Base-by-base conservation (phyloP, 2,797 vertebrate genomes). In the Sebastes hopkinsi region DNA sequence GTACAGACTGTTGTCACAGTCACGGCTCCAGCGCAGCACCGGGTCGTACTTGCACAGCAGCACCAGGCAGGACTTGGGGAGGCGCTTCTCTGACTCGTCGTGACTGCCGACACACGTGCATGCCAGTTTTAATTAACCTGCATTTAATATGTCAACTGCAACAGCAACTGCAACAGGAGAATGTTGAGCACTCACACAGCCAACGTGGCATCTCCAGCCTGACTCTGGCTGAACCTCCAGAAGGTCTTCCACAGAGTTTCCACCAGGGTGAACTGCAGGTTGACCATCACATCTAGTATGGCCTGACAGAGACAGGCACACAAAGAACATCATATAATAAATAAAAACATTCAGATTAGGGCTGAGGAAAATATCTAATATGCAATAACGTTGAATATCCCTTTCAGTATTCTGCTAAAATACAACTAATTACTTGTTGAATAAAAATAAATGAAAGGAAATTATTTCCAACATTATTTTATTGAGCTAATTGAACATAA, bases 181-280 rank as follows among this genome's bases (percentile, higher is more conserved):
- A 6, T 58, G 23, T 3, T 50, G 29, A 54, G 8, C 32, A 95
- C 97, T 96, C 94, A 98, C 97, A 97, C 96, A 8, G 97, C 94
- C 85, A 96, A 75, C 0, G 96, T 92, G 4, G 94, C 94, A 79
- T 98, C 97, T 30, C 94, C 96, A 79, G 95, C 90, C 90, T 96
- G 97, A 88, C 88, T 96, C 90, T 97, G 96, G 89, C 96, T 97
- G 91, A 97, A 97, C 91, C 98, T 96, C 98, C 98, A 99, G 94
- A 98, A 98, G 25, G 96, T 98, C 88, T 99, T 98, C 98, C 98
- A 99, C 34, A 99, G 94, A 0, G 98, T 98, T 90, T 99, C 98
- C 81, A 99, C 97, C 90, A 99, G 92, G 0, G 97, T 97, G 87
- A 99, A 99, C 94, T 99, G 98, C 80, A 99, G 95, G 92, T 99